Base-by-base conservation (phyloP, 2,113 vertebrate species). In the Aphelocoma coerulescens region DNA sequence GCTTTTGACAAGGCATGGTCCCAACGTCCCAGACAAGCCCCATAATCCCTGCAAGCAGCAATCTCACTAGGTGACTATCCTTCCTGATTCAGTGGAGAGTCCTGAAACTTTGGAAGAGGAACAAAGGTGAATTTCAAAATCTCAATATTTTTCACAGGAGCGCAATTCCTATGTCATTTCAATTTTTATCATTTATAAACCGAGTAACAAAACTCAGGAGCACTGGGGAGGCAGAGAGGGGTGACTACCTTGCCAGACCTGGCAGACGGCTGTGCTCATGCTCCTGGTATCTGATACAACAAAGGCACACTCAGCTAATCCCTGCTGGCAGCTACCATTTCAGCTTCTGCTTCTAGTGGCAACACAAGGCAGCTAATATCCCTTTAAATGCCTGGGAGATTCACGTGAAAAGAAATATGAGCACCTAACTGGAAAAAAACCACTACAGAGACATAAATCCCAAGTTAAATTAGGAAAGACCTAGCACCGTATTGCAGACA, bases 351-450 rank as follows among this genome's bases (percentile, higher is more conserved):
- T 87, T 95, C 87, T 80, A 57, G 37, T 43, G 41, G 81, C 66
- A 75, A 49, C 81, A 52, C 74, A 61, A 75, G 74, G 92, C 52
- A 91, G 69, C 69, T 82, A 68, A 90, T 58, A 88, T 30, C 62
- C 69, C 81, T 75, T 46, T 68, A 82, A 89, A 76, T 69, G 78
- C 91, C 82, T 61, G 33, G 22, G 54, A 95, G 74, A 94, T 76
- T 91, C 78, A 82, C 69, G 82, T 82, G 85, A 90, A 85, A 93
- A 94, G 81, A 95, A 93, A 91, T 88, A 93, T 4, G 19, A 82
- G 54, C 90, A 93, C 49, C 94, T 96, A 93, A 73, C 76, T 74
- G 88, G 76, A 80, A 88, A 85, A 82, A 87, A 90, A 88, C 20
- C n/a, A 55, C 51, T 55, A 73, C 1, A 4, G 88, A 94, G 59